A percentile compares a stretch with the other conserved stretches of the same genome.
Evolutionary conservation across 1,140 invertebrate genomes (phyloP).

Genomic region (Chrysomallon squamiferum): DNA sequence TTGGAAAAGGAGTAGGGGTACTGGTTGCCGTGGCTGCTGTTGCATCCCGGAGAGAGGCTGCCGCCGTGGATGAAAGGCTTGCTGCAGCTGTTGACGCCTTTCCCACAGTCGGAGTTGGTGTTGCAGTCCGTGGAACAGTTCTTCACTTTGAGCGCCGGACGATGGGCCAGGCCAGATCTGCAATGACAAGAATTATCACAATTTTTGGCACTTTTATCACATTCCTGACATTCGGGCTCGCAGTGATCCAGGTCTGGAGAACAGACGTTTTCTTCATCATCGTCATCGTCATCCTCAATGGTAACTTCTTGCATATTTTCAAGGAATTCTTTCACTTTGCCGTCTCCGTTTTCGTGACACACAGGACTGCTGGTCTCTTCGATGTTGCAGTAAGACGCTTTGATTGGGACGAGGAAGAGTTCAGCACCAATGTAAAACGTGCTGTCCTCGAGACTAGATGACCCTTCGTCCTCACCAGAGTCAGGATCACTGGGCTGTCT

Average conservation of each 20-base stretch:
- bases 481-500: neutral
- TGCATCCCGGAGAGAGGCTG: neutral
- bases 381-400: slow-evolving; percentile 21
- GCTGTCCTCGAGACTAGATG: neutral
- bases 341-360: neutral
- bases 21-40: neutral
- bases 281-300: slow-evolving; percentile 19
- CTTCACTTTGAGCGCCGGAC: slow-evolving; percentile 4
- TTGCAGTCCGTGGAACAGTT: neutral
- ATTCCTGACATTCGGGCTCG: neutral
- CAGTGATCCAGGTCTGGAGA: slow-evolving; percentile 17
- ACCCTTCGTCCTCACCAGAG: no score
- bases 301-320: slow-evolving; percentile 14
- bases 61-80: neutral
- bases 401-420: slow-evolving; percentile 25
- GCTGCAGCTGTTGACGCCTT: neutral
- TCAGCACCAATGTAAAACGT: slow-evolving; percentile 21
- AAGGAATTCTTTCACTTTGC: slow-evolving; percentile 6
- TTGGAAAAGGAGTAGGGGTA: neutral
- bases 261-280: slow-evolving; percentile 30
- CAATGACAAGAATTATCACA: slow-evolving; percentile 2
- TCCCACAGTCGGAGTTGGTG: slow-evolving; percentile 1
- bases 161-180: neutral
- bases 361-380: slow-evolving; percentile 1
- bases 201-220: neutral